A percentile compares a stretch with the other conserved stretches of the same genome.
phyloP scores from a whole-genome alignment of 2,888 invertebrate genomes.

The Phortica magna region DNA sequence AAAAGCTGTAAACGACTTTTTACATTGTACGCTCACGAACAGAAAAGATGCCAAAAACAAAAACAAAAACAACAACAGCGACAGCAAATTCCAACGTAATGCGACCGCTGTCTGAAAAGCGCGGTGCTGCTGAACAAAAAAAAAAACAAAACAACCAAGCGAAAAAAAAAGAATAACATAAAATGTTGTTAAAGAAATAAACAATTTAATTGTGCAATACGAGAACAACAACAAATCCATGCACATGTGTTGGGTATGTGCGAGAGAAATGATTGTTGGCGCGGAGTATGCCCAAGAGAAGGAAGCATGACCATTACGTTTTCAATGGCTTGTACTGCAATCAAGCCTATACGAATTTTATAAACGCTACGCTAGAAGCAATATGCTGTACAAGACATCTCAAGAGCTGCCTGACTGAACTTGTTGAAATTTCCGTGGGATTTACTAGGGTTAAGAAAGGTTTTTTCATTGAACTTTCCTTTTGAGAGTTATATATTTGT shows the following conservation, averaged over 20 bases:
- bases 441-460: too few species aligned
- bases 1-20: slow-evolving; percentile 27
- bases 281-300: too few species aligned
- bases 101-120: not conserved
- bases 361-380: too few species aligned
- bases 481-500: too few species aligned
- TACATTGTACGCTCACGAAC: not conserved
- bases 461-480: too few species aligned
- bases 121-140: not conserved
- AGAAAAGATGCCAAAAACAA: slow-evolving; percentile 26
- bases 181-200: slow-evolving; percentile 21
- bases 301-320: not conserved
- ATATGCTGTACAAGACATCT: too few species aligned
- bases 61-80: slow-evolving; percentile 21
- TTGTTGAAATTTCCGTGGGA: too few species aligned
- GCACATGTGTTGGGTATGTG: not conserved
- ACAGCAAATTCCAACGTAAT: not conserved
- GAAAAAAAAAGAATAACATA: not conserved
- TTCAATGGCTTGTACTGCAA: too few species aligned
- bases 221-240: slow-evolving; percentile 1
- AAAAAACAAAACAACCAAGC: slow-evolving; percentile 9
- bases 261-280: not conserved
- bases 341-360: too few species aligned
- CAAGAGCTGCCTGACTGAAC: too few species aligned
- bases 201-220: slow-evolving; percentile 27